These are phyloP conservation scores for Drosophila kepulauana DNA, from an alignment of 1,140 invertebrate species.

Conservation along the genomic window DNA sequence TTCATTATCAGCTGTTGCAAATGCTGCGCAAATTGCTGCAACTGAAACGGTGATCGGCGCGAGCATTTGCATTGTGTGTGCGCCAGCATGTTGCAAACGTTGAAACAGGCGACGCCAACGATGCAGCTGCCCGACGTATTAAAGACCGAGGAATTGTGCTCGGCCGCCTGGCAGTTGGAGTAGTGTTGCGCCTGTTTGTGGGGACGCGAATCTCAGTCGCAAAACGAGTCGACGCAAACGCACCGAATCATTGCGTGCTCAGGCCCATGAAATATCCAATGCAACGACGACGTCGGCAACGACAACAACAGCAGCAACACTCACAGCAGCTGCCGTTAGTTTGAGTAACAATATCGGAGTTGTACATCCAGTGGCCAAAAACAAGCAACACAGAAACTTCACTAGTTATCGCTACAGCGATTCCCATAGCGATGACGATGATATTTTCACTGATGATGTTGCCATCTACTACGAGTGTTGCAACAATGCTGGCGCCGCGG, in stretches of 20 bases:
- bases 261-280: constrained; percentile 15
- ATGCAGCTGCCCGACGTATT: constrained; percentile 67
- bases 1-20: constrained; percentile 54
- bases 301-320: not conserved
- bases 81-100: constrained; percentile 50
- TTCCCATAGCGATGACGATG: constrained; percentile 37
- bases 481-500: constrained; percentile 59
- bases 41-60: constrained; percentile 51
- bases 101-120: constrained; percentile 36
- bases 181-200: constrained; percentile 85
- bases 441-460: constrained; percentile 43
- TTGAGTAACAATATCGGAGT: not conserved
- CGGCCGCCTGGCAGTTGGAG: constrained; percentile 86
- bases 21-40: constrained; percentile 55
- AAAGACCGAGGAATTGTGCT: constrained; percentile 86
- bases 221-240: constrained; percentile 81
- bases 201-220: constrained; percentile 80
- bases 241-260: constrained; percentile 62
- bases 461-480: constrained; percentile 47
- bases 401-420: not conserved
- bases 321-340: not conserved
- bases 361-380: constrained; percentile 11
- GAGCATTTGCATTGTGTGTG: constrained; percentile 76
- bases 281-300: not conserved
- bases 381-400: not conserved